Base-by-base conservation (phyloP, 2,797 vertebrate species). In the Gouania willdenowi region DNA sequence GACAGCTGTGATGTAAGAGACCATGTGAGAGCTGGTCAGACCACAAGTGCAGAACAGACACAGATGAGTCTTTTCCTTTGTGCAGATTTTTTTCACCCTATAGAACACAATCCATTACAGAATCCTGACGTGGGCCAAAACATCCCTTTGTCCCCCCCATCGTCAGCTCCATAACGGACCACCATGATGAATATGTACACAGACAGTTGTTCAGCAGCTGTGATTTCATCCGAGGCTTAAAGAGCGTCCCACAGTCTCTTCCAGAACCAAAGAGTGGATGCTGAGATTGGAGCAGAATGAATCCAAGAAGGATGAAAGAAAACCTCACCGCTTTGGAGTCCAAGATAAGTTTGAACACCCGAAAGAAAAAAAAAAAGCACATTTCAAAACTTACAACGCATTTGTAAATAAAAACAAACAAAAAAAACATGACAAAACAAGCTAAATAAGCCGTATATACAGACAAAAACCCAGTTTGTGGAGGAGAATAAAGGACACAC, bases 381-480 rank as follows among this genome's bases (percentile, higher is more conserved):
- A 20, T 59, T 77, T 65, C 31, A 71, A 69, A 61, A 79, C 75
- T 84, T 76, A 87, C 79, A 78, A 71, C 82, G 50, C 59, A 69
- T 41, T 66, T 59, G 69, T 78, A 75, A 75, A 79, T 79, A 74
- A 79, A 74, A 79, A 75, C 81, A 75, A 79, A 79, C 73, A 79
- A 74, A 80, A 75, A 81, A 54, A 65, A 75, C 69, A 72, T 77
- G 76, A 83, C 71, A 77, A 62, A 64, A 75, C 55, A 63, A 79
- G 71, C 52, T 61, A 73, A 75, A 73, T 55, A 62, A 61, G 73
- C 52, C 63, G 53, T 75, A 79, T 84, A 78, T 87, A 85, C 78
- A 85, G 43, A 77, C 71, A 68, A 65, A n/a, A 58, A 71, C 45
- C 55, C 71, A 74, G 75, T 61, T 40, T 36, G 39, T 15, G 37